phyloP scores from a whole-genome alignment of 2,888 invertebrate species.

The Campopleginae sp. region DNA sequence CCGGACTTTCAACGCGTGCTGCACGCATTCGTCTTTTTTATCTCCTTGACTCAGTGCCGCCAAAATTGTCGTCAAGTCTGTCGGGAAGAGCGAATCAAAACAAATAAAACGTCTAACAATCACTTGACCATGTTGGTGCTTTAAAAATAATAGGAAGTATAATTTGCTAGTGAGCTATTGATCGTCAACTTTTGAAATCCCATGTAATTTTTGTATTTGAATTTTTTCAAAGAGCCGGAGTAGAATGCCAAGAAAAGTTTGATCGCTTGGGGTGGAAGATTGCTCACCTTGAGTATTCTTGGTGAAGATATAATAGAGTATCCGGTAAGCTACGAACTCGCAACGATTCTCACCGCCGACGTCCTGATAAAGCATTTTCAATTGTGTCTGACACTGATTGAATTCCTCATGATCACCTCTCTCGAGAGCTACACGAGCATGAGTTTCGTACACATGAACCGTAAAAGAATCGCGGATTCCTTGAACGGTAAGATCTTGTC shows the following conservation, averaged over 20 bases:
- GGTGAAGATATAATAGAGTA: slow-evolving; percentile 99
- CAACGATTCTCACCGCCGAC: slow-evolving; percentile 90
- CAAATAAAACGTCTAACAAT: background rate
- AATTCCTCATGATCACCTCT: slow-evolving; percentile 99
- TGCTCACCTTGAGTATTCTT: slow-evolving; percentile 96
- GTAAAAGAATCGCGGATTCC: slow-evolving; percentile 97
- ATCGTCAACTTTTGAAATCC: no score
- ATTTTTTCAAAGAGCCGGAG: background rate
- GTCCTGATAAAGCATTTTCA: slow-evolving; percentile 96
- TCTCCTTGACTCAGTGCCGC: slow-evolving; percentile 92
- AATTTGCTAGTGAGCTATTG: no score
- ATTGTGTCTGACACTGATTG: slow-evolving; percentile 99
- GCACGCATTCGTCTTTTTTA: slow-evolving; percentile 92
- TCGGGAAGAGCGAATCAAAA: slow-evolving; percentile 78
- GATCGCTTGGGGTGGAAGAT: background rate
- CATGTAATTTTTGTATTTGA: no score
- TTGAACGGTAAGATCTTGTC: slow-evolving; percentile 99
- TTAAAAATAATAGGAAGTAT: no score
- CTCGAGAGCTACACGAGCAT: slow-evolving; percentile 98
- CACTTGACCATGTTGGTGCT: no score
- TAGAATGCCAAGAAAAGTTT: background rate
- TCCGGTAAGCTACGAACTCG: slow-evolving; percentile 98
- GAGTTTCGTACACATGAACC: slow-evolving; percentile 99
- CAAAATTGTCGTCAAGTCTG: slow-evolving; percentile 97
- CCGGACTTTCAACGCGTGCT: slow-evolving; percentile 94